Evolutionary conservation across 2,113 vertebrate species (phyloP).

Genomic region (Heteronetta atricapilla): DNA sequence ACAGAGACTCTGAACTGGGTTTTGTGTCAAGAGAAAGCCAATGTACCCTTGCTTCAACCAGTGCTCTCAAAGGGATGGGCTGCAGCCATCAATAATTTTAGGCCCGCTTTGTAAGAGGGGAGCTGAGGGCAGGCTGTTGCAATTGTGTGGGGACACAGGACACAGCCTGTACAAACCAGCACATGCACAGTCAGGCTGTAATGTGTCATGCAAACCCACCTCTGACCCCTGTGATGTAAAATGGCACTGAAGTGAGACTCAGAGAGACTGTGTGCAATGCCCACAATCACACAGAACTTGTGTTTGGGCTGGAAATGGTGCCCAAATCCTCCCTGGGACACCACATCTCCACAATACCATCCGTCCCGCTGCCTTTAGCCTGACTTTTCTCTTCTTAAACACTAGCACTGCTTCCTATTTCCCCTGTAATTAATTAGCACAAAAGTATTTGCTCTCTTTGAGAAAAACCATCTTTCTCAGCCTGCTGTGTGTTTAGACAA

Average conservation of each 20-base stretch:
- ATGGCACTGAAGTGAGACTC: background rate
- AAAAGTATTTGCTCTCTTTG: background rate
- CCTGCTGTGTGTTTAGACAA: background rate
- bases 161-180: background rate
- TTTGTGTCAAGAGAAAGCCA: background rate
- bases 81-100: background rate
- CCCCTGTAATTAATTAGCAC: background rate
- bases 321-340: background rate
- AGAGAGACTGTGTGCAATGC: background rate
- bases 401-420: background rate
- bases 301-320: background rate
- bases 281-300: accelerated
- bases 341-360: background rate
- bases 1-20: background rate
- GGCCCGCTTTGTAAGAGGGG: background rate
- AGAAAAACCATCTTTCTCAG: background rate
- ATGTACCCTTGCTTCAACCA: background rate
- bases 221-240: background rate
- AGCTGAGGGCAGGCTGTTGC: background rate
- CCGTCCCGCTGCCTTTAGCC: background rate
- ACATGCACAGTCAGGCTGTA: background rate
- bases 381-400: background rate
- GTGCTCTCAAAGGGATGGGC: background rate
- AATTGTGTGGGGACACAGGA: background rate
- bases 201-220: background rate